Base-by-base conservation (phyloP, 2,113 vertebrate genomes). In the Scatophagus argus region DNA sequence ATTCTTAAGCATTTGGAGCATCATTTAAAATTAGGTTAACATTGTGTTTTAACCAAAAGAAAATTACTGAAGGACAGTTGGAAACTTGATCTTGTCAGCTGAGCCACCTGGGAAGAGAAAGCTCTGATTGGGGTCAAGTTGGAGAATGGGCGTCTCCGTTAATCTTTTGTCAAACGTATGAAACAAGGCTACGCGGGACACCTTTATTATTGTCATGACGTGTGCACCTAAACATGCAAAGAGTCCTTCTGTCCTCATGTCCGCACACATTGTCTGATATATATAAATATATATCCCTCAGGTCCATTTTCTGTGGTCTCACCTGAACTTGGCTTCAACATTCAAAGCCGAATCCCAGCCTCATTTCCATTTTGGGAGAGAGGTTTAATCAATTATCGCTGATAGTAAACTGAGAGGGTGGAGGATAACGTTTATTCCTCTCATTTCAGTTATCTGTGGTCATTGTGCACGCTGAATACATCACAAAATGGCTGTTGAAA, bases 71-170 rank as follows among this genome's bases (percentile, higher is more conserved):
- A n/a, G 49, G 66, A 79, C 49, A 62, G 29, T 12, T 46, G 51
- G 84, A 79, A 90, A 92, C 44, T 27, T 17, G 60, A 91, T 85
- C 86, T 63, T 89, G 89, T 90, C 84, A 91, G 76, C 43, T 79
- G 87, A 92, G 83, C 81, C 79, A 90, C 79, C 84, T 90, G 88
- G 81, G 89, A 93, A 91, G 79, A 55, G 21, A 77, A 51, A 36
- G 14, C 68, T 87, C 36, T 46, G 67, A 82, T 86, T 25, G 11
- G 70, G 83, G 82, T 81, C 73, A 74, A 90, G 81, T 29, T 77
- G 43, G 68, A 79, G 39, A 72, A 71, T 84, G 79, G 76, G 75
- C 29, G 51, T 88, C 79, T 65, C 25, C 44, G 21, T 70, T 46
- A 46, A 11, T 31, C 65, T 85, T 67, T 87, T 87, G 86, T 84